Conservation (phyloP, 2,797 vertebrate species). For the Sorex maritimensis region DNA sequence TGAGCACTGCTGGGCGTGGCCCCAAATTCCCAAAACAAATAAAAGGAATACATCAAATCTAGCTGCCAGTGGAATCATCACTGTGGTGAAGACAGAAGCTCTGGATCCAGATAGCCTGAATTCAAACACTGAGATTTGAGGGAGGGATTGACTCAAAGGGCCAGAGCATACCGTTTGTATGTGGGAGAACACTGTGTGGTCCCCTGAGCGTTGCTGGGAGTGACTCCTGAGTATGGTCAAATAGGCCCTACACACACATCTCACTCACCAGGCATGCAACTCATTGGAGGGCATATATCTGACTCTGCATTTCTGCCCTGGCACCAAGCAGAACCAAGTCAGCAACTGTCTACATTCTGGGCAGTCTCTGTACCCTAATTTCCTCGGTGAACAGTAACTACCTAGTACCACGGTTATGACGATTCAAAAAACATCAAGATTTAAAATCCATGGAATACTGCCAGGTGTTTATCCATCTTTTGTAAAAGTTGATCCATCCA, state of each 20-base stretch:
- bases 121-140: not conserved
- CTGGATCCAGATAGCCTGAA: not conserved
- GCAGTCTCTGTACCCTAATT: not conserved
- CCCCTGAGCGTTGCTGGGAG: too few species aligned
- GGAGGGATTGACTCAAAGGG: too few species aligned
- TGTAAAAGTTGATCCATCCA: constrained; percentile 1
- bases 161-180: too few species aligned
- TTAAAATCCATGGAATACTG: not conserved
- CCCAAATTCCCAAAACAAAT: too few species aligned
- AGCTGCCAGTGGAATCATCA: not conserved
- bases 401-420: not conserved
- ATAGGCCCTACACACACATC: too few species aligned
- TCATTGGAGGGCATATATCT: too few species aligned
- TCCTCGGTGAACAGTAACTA: not conserved
- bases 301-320: too few species aligned
- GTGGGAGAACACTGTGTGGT: too few species aligned
- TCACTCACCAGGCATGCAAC: too few species aligned
- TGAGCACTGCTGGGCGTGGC: not conserved
- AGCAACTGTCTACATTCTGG: not conserved
- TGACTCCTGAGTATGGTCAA: too few species aligned
- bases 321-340: too few species aligned
- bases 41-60: not conserved
- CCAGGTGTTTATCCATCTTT: not conserved
- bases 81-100: not conserved
- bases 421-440: not conserved